Percentiles rank a stretch among this genome's conserved stretches.
Conservation (phyloP, 2,113 vertebrate genomes). For the Mixornis gularis region DNA sequence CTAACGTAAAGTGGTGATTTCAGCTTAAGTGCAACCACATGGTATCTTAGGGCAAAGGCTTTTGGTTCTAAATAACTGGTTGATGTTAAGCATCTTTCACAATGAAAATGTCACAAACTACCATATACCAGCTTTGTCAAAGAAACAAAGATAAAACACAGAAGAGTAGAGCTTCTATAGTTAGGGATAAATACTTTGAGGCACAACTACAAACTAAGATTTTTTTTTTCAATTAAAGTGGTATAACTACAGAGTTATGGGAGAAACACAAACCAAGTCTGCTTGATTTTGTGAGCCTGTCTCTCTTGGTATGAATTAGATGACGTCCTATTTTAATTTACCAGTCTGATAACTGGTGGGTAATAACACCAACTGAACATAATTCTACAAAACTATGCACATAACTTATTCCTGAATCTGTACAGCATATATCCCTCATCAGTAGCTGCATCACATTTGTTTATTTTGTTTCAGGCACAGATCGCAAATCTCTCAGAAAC, state of each 20-base stretch:
- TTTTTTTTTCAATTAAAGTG: neutral
- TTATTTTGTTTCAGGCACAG: neutral
- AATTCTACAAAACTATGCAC: neutral
- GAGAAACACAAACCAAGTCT: neutral
- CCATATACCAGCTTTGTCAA: neutral
- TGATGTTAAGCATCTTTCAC: constrained; percentile 31
- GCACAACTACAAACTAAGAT: neutral
- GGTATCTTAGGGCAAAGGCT: constrained; percentile 12
- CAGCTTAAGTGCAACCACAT: constrained; percentile 58
- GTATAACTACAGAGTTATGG: neutral
- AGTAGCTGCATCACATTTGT: neutral
- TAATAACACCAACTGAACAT: neutral
- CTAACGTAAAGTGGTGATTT: constrained; percentile 60
- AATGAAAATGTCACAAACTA: constrained; percentile 9
- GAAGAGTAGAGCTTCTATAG: neutral
- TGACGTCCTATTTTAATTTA: neutral
- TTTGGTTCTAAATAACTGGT: constrained; percentile 17
- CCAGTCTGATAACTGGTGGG: neutral
- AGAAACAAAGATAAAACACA: neutral
- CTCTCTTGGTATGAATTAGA: neutral
- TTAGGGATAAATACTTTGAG: neutral
- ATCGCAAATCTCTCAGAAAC: neutral
- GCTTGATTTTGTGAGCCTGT: neutral
- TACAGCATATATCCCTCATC: neutral
- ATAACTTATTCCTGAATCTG: neutral